Conservation (phyloP, 2,888 invertebrate genomes). For the Geotrupes spiniger region DNA sequence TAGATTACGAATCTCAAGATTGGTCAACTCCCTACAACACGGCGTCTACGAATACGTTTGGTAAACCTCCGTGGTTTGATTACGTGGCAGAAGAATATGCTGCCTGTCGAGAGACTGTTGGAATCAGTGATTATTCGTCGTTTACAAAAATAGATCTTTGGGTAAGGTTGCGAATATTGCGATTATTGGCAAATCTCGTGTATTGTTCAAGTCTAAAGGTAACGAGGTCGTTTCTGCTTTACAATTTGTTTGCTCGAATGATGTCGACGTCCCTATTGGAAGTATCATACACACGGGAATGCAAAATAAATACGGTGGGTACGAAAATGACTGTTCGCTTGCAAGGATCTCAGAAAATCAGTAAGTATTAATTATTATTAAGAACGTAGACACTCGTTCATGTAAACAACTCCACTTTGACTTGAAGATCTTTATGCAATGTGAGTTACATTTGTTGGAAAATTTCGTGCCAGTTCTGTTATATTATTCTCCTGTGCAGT, state of each 20-base stretch:
- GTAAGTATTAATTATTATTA: constrained; percentile 64
- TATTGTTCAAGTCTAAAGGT: constrained; percentile 68
- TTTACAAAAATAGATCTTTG: constrained; percentile 95
- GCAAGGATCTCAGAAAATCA: constrained; percentile 84
- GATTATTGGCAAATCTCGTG: too few species aligned
- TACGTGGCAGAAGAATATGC: constrained; percentile 85
- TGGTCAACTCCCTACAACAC: constrained; percentile 62
- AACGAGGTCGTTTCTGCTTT: constrained; percentile 84
- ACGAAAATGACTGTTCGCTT: constrained; percentile 96
- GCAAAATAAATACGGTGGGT: constrained; percentile 93
- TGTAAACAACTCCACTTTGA: too few species aligned
- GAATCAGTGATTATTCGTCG: constrained; percentile 93
- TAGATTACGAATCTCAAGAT: constrained; percentile 40
- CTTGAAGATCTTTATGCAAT: too few species aligned
- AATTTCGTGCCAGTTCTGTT: too few species aligned
- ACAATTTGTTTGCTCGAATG: constrained; percentile 93
- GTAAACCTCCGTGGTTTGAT: constrained; percentile 92
- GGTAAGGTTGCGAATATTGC: too few species aligned
- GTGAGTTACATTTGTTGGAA: too few species aligned
- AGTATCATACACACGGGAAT: constrained; percentile 96
- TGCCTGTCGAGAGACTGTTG: constrained; percentile 89
- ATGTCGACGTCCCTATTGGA: constrained; percentile 91
- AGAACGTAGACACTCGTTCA: too few species aligned
- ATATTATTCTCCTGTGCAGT: too few species aligned
- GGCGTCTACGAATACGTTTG: constrained; percentile 80